A percentile compares a stretch with the other conserved stretches of the same genome.
Evolutionary conservation across 2,797 vertebrate species (phyloP).

Genomic region (Kryptolebias ocellatus): DNA sequence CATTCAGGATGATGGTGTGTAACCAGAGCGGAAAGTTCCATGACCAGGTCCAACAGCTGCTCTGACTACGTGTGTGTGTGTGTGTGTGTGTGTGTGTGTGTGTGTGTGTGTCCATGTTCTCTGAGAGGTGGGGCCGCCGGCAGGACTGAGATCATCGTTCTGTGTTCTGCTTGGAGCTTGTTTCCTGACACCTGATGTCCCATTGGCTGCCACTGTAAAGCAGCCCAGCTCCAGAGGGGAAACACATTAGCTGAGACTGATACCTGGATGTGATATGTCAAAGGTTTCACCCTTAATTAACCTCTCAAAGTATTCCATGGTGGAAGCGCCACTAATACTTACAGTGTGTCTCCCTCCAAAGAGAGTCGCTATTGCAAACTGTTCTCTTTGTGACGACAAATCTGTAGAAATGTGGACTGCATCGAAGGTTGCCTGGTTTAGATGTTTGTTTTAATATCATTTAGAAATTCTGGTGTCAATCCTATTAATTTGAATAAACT

Average conservation of each 20-base stretch:
- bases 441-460: neutral
- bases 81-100: slow-evolving; percentile 16
- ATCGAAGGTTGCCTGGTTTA: neutral
- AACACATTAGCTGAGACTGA: slow-evolving; percentile 59
- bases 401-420: too few species aligned
- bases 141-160: slow-evolving; percentile 39
- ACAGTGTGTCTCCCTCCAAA: neutral
- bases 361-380: neutral
- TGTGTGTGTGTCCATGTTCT: slow-evolving; percentile 13
- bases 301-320: slow-evolving; percentile 20
- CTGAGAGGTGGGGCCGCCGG: slow-evolving; percentile 32
- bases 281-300: slow-evolving; percentile 41
- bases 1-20: slow-evolving; percentile 51
- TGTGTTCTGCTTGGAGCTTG: slow-evolving; percentile 21
- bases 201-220: slow-evolving; percentile 40
- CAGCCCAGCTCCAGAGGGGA: slow-evolving; percentile 57
- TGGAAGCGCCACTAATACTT: slow-evolving; percentile 10
- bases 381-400: neutral
- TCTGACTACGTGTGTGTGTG: slow-evolving; percentile 18
- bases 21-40: slow-evolving; percentile 72
- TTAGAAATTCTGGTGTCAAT: too few species aligned
- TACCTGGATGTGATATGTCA: slow-evolving; percentile 54
- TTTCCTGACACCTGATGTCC: slow-evolving; percentile 62
- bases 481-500: too few species aligned
- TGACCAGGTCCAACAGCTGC: slow-evolving; percentile 65